Conservation (phyloP, 1,140 invertebrate species). For the Limonius californicus region DNA sequence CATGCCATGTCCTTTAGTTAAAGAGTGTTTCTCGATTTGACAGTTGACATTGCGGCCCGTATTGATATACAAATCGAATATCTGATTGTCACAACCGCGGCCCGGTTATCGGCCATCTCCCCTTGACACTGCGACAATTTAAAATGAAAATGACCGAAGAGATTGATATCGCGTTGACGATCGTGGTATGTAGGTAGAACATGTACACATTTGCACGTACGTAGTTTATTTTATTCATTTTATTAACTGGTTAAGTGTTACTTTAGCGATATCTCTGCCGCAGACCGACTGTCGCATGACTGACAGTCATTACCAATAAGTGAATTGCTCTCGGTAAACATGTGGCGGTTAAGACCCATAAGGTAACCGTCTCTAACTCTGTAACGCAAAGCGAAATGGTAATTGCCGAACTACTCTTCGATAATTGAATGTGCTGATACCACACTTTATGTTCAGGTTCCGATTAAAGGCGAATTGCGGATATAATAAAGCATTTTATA, state of each 20-base stretch:
- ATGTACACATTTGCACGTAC: background rate
- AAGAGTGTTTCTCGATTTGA: constrained; percentile 3
- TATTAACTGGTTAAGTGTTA: constrained; percentile 3
- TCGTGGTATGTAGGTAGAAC: constrained; percentile 3
- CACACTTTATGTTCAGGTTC: too few relatives aligned
- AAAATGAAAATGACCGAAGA: background rate
- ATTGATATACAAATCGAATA: constrained; percentile 8
- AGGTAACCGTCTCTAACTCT: too few relatives aligned
- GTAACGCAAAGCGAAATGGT: too few relatives aligned
- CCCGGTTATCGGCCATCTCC: background rate
- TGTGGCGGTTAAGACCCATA: background rate
- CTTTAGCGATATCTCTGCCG: constrained; percentile 5
- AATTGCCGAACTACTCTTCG: too few relatives aligned
- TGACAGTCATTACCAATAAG: constrained; percentile 1
- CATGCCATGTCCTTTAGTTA: constrained; percentile 3
- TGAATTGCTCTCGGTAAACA: background rate
- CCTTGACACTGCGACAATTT: background rate
- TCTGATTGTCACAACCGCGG: constrained; percentile 5
- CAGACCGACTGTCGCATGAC: constrained; percentile 4
- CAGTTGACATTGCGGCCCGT: constrained; percentile 8
- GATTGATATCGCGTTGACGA: background rate
- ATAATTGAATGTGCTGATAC: too few relatives aligned
- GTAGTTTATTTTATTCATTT: background rate
- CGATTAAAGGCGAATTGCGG: too few relatives aligned
- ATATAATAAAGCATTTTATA: too few relatives aligned